Evolutionary conservation across 2,113 vertebrate species (phyloP).

Genomic region (Ceyx margarethae): DNA sequence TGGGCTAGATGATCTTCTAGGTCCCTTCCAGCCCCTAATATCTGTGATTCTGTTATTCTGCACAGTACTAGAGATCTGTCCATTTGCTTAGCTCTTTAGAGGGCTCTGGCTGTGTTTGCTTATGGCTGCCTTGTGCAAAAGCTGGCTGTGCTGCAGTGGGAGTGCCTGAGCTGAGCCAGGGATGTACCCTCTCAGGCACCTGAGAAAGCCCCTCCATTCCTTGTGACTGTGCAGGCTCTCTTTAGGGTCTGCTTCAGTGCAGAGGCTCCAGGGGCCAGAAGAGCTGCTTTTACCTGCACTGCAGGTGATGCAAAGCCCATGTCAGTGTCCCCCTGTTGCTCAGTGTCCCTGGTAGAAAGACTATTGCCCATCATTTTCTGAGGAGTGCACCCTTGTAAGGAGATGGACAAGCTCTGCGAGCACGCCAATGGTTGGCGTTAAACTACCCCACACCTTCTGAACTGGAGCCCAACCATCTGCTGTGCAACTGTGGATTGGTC

Average conservation of each 20-base stretch:
- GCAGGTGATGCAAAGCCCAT: neutral
- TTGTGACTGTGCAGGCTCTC: neutral
- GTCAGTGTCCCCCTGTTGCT: neutral
- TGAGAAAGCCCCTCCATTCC: neutral
- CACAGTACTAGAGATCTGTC: neutral
- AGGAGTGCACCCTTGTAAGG: neutral
- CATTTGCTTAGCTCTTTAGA: neutral
- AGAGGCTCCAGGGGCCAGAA: neutral
- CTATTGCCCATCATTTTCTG: accelerated
- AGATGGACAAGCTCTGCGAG: neutral
- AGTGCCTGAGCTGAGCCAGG: accelerated
- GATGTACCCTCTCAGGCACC: neutral
- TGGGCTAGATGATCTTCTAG: too few relatives aligned
- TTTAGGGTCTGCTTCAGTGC: neutral
- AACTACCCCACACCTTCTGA: neutral
- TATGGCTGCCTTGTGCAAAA: neutral
- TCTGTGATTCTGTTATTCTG: too few relatives aligned
- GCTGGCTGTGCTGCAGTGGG: neutral
- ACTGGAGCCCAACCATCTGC: constrained; percentile 1
- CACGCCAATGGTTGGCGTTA: neutral
- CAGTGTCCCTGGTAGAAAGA: neutral
- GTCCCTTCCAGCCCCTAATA: too few relatives aligned
- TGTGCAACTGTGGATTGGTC: neutral
- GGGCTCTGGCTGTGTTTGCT: neutral
- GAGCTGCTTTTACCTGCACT: neutral